Base-by-base conservation (phyloP, 2,113 vertebrate species). In the Bubo scandiacus region DNA sequence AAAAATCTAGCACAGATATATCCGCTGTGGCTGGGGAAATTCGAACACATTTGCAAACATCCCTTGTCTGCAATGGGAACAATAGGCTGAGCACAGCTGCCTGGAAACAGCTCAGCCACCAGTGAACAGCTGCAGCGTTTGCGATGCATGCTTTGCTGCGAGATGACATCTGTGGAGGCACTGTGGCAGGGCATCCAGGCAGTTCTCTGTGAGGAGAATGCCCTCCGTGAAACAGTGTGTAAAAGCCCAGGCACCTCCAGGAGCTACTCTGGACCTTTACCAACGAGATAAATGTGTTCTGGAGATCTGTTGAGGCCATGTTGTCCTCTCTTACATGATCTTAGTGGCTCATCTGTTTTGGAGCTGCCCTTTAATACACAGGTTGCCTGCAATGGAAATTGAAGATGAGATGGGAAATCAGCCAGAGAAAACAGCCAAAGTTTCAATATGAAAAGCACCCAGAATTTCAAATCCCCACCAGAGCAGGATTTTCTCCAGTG, bases 51-150 rank as follows among this genome's bases (percentile, higher is more conserved):
- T 75, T 94, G 77, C 86, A 94, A 96, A 45, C 81, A 63, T 72
- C 57, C 66, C 90, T 79, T 90, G 94, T 90, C 61, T 94, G 92
- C 70, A 47, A 23, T 0, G 13, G 86, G 63, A 81, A 94, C 91
- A 94, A 75, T 30, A 26, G 91, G 55, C 80, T 21, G 54, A 62
- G 93, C 93, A 92, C 93, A 96, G 94, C 93, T 96, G 94, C 87
- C 71, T 85, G 87, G 72, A 45, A 65, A 62, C 13, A 59, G 70
- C 89, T 74, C 72, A 55, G 86, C 86, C 86, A 77, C 57, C 95
- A 85, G 79, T 6, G 18, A 85, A 21, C 86, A 94, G 93, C 95
- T 93, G 92, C 96, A 89, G 93, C 47, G 20, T 61, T 29, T 34
- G 49, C 47, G 0, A 22, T 18, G 66, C 66, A 86, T 42, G 68